These are phyloP conservation scores for Zapus hudsonius DNA, from an alignment of 2,113 vertebrate genomes.

Conservation along the genomic window DNA sequence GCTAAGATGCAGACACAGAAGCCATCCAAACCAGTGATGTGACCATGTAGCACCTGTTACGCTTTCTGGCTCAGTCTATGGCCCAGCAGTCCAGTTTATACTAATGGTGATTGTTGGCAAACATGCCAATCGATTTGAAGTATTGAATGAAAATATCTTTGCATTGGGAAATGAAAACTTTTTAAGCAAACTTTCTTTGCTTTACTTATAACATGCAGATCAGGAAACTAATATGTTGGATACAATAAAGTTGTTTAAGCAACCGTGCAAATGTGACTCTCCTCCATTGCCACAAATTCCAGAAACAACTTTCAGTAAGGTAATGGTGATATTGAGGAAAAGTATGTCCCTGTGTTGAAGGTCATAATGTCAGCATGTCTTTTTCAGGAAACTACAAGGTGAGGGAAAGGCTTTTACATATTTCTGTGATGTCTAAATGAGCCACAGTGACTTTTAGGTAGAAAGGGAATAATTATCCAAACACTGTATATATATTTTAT, in stretches of 20 bases:
- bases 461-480: not conserved
- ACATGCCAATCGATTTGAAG: rapidly evolving
- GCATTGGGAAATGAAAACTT: not conserved
- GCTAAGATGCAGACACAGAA: not conserved
- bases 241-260: not conserved
- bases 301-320: not conserved
- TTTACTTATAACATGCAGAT: not conserved
- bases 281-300: not conserved
- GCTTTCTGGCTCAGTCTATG: not conserved
- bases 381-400: slow-evolving; percentile 16
- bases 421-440: not conserved
- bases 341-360: not conserved
- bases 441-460: not conserved
- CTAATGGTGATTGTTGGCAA: not conserved
- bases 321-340: not conserved
- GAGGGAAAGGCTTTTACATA: not conserved
- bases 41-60: too few species aligned
- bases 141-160: not conserved
- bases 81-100: not conserved
- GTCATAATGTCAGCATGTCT: not conserved
- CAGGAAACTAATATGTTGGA: not conserved
- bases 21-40: not conserved
- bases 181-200: not conserved
- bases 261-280: not conserved
- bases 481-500: not conserved